Evolutionary conservation across 2,888 invertebrate genomes (phyloP), one percentile per base, ranked within the genome.

Genomic region (Drosophila suboccidentalis): DNA sequence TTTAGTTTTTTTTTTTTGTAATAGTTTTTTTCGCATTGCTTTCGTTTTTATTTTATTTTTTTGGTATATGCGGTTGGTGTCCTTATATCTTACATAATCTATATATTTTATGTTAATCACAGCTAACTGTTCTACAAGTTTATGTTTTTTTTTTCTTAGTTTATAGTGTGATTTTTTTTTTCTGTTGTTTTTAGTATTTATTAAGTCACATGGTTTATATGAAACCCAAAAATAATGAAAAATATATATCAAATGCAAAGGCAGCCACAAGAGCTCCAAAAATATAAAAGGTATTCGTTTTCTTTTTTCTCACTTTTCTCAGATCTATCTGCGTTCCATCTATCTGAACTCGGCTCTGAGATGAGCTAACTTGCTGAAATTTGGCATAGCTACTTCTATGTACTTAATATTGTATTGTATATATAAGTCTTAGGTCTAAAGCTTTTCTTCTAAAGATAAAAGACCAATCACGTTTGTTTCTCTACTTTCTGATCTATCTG

Each of bases 131-230:
- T 26, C 8, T 32, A 43, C 38, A n/a, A 6, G 0, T 32, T 8
- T 13, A 11, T 26, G 5, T 47, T 26, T 44, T 60, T 72, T 64
- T 68, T 69, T 54, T 50, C 22, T 22, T 77, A 77, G 69, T 44
- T 17, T 57, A 3, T 68, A 74, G 55, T 69, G 57, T 46, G 47
- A 68, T 71, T 60, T 68, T 67, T 73, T 19, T 65, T 68, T 73
- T 67, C 44, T 36, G 36, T 58, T 69, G 62, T 71, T 66, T 76
- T 54, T 71, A 75, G 47, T 84, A 84, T 88, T 84, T 80, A 85
- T 87, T 84, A 88, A 85, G 84, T 83, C 83, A 75, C 64, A 86
- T 80, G 84, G 88, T 85, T 85, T 85, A 63, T 68, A 88, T 66
- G 88, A 88, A 85, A 80, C 84, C 84, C 84, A 85, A 86, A 84